Conservation (phyloP, 2,113 vertebrate genomes). For the Phasianus colchicus region DNA sequence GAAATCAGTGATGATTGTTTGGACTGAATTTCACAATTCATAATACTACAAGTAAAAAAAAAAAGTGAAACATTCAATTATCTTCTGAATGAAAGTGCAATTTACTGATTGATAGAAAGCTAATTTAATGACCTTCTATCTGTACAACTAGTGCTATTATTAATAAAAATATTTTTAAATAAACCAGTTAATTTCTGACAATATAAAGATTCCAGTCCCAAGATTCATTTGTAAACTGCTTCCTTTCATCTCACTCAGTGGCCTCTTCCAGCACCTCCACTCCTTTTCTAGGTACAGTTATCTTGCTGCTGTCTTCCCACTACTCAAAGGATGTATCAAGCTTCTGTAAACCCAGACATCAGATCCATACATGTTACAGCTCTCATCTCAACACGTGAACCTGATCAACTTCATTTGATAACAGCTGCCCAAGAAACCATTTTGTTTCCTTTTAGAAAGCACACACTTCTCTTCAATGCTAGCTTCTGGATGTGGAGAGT, state of each 20-base stretch:
- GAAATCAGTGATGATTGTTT: neutral
- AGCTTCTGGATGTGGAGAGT: neutral
- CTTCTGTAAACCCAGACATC: neutral
- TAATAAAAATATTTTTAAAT: neutral
- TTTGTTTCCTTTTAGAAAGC: accelerated
- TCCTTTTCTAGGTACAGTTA: neutral
- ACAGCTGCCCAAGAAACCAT: neutral
- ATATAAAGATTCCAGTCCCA: neutral
- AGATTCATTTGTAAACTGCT: neutral
- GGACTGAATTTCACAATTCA: neutral
- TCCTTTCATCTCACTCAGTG: neutral
- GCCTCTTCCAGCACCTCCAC: neutral
- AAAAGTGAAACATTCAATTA: neutral
- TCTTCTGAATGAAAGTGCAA: neutral
- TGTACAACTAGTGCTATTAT: no score
- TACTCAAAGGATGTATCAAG: neutral
- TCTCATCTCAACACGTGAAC: neutral
- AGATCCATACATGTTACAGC: accelerated
- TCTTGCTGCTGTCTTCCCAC: neutral
- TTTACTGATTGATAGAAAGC: no score
- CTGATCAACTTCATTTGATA: neutral
- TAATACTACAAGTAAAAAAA: neutral
- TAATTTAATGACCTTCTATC: neutral
- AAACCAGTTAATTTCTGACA: neutral
- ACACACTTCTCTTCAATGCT: neutral